Evolutionary conservation across 2,113 vertebrate species (phyloP).

Genomic region (Herpetotheres cachinnans): DNA sequence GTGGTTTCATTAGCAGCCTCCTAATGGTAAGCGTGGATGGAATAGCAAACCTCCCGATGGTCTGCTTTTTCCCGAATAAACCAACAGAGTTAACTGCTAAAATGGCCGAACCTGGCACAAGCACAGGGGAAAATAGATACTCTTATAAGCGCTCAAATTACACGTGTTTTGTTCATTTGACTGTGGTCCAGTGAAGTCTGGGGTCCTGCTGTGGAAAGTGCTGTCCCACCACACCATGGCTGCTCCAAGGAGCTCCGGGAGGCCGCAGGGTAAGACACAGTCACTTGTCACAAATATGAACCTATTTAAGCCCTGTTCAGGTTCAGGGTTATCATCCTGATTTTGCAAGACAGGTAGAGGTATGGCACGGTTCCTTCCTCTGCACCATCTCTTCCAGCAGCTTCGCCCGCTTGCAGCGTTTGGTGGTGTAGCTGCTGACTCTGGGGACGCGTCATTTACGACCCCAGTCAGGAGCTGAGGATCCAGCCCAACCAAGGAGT

Average conservation of each 20-base stretch:
- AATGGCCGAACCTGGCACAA: neutral
- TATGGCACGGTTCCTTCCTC: neutral
- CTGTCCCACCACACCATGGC: neutral
- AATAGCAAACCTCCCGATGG: neutral
- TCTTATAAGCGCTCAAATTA: neutral
- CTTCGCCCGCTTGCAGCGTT: neutral
- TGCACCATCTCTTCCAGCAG: neutral
- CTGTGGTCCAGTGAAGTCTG: neutral
- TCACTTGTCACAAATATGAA: neutral
- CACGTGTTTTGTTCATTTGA: neutral
- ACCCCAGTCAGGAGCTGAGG: neutral
- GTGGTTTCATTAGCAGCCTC: neutral
- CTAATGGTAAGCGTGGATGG: neutral
- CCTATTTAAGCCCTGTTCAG: neutral
- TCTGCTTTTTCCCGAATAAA: neutral
- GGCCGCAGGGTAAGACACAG: accelerated
- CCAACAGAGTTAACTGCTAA: neutral
- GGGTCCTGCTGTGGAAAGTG: neutral
- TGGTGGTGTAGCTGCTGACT: neutral
- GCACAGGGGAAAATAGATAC: accelerated
- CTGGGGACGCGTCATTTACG: neutral
- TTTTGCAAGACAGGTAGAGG: neutral
- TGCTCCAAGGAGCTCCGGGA: neutral
- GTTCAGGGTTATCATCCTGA: neutral
- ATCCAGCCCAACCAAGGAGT: neutral